Conservation (phyloP, 2,888 invertebrate species). For the Thereva nobilitata region DNA sequence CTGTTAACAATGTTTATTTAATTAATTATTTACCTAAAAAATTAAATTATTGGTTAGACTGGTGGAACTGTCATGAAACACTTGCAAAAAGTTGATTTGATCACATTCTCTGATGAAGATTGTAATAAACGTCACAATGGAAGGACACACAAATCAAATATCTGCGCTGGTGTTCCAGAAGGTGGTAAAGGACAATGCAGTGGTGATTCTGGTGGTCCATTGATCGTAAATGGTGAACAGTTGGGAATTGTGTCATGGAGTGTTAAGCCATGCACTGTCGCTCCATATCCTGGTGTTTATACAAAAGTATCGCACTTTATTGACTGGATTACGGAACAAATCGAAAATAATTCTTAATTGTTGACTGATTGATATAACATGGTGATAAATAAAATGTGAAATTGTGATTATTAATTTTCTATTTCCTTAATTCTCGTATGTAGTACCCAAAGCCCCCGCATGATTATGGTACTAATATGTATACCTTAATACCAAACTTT, state of each 20-base stretch:
- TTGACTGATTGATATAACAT: too few relatives aligned
- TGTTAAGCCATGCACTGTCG: constrained; percentile 57
- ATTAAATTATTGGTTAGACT: constrained; percentile 38
- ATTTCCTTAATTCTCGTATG: too few relatives aligned
- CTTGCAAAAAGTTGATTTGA: constrained; percentile 55
- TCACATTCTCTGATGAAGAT: constrained; percentile 53
- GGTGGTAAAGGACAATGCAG: constrained; percentile 60
- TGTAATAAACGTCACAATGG: constrained; percentile 52
- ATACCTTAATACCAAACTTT: too few relatives aligned
- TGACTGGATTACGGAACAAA: constrained; percentile 49
- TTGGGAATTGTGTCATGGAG: constrained; percentile 60
- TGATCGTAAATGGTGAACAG: constrained; percentile 52
- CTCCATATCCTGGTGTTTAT: constrained; percentile 58
- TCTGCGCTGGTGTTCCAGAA: constrained; percentile 58
- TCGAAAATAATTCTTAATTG: not conserved
- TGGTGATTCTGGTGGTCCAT: constrained; percentile 59
- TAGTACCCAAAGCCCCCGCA: too few relatives aligned
- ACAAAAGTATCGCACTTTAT: constrained; percentile 56
- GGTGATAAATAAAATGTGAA: too few relatives aligned
- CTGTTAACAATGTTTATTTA: constrained; percentile 1
- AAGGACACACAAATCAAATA: constrained; percentile 51
- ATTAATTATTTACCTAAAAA: not conserved
- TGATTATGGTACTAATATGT: too few relatives aligned
- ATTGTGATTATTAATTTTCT: too few relatives aligned
- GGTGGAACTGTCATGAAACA: constrained; percentile 43